These are phyloP conservation scores for Mallotus villosus DNA, from an alignment of 2,797 vertebrate species.

Conservation along the genomic window DNA sequence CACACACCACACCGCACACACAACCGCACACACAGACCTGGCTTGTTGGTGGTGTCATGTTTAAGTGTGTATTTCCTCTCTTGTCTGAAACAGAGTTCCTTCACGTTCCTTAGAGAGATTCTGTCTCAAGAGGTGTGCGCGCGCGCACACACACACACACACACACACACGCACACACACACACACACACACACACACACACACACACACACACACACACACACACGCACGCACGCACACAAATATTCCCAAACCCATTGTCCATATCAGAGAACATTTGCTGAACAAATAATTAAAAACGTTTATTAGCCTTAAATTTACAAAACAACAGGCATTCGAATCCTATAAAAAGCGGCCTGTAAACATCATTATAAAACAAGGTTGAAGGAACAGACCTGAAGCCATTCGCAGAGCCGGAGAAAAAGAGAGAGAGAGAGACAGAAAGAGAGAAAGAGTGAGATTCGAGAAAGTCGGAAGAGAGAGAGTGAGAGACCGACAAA, in stretches of 20 bases:
- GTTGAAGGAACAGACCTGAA: not conserved
- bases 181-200: not conserved
- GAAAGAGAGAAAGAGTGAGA: no score
- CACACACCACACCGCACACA: not conserved
- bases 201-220: constrained; percentile 4
- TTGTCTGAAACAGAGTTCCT: constrained; percentile 30
- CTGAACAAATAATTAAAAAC: not conserved
- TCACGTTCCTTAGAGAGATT: constrained; percentile 54
- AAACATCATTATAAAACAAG: not conserved
- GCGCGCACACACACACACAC: not conserved
- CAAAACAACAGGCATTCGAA: constrained; percentile 30
- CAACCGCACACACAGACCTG: not conserved
- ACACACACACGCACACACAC: constrained; percentile 5
- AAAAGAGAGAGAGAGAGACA: no score
- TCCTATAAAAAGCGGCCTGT: constrained; percentile 13
- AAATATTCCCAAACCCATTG: constrained; percentile 24
- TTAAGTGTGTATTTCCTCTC: constrained; percentile 27
- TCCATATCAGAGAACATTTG: not conserved
- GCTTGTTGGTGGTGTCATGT: not conserved
- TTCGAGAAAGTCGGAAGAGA: no score
- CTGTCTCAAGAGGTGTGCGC: no score
- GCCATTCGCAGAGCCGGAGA: no score
- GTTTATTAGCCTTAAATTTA: constrained; percentile 46
- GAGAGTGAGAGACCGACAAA: not conserved
- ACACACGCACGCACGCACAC: constrained; percentile 23